Evolutionary conservation across 1,140 invertebrate genomes (phyloP), one percentile per base, ranked within the genome.

Genomic region (Drosophila sulfurigaster): DNA sequence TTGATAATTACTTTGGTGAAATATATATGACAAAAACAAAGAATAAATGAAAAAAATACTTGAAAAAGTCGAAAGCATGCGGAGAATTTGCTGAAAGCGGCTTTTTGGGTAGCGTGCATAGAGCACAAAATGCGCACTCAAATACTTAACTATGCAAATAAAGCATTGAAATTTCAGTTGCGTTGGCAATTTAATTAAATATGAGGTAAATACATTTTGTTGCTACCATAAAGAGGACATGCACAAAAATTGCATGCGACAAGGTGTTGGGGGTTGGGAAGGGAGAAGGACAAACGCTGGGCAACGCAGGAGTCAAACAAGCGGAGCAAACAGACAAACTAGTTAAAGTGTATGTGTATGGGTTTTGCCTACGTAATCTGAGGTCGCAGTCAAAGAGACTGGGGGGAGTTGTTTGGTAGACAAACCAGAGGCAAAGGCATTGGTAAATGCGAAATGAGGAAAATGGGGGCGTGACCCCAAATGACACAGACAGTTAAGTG

Each of bases 171-270:
- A 72, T 80, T 71, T 80, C 59, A 48, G 67, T 88, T 81, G 82
- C 52, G 65, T 76, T 88, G 70, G 77, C 63, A 83, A 82, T 87
- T 87, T 78, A 83, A 89, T 88, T 88, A 88, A 88, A 87, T 83
- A 88, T 83, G 80, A 83, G 83, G 83, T 78, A 82, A 88, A 78
- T 78, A 75, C 83, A 81, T 72, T 82, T 67, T 62, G 76, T 60
- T 68, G 63, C 71, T 73, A 62, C 75, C 66, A 69, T 75, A 74
- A 82, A 60, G 73, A 67, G 75, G 72, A 80, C 83, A 87, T 80
- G 66, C 80, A 88, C 78, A 86, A 82, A 88, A 82, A 87, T 73
- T 86, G 81, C 82, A 85, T 79, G 82, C 51, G 75, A 78, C 75
- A 43, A n/a, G 11, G 20, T 25, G 3, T 13, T 3, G 11, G 4